These are phyloP conservation scores for Temnothorax curvispinosus DNA, from an alignment of 1,140 invertebrate genomes.

Conservation along the genomic window DNA sequence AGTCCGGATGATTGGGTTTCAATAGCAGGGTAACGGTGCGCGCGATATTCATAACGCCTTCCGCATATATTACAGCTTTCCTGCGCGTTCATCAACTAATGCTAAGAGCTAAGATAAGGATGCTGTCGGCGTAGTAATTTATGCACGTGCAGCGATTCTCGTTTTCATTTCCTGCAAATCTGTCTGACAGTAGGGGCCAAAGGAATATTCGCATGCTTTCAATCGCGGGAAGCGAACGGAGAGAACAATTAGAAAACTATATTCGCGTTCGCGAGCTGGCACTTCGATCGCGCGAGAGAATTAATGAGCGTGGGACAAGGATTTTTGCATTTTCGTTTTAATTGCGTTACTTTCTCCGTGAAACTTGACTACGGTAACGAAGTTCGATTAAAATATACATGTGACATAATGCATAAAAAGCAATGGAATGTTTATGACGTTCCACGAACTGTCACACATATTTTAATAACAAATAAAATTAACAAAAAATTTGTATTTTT, in stretches of 20 bases:
- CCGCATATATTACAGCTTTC: conserved; percentile 31
- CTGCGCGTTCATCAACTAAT: conserved; percentile 25
- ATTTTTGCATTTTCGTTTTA: not conserved
- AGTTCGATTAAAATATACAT: not conserved
- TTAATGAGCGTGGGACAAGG: conserved; percentile 34
- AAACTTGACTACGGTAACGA: not conserved
- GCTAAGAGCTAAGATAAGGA: not conserved
- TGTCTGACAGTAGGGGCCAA: not conserved
- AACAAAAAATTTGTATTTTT: not conserved
- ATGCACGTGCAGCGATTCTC: conserved; percentile 40
- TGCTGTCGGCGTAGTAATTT: conserved; percentile 37
- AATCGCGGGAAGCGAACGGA: conserved; percentile 1
- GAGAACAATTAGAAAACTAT: conserved; percentile 32
- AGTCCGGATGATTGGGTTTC: conserved; percentile 15
- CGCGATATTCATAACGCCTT: conserved; percentile 41
- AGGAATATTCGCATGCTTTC: conserved; percentile 35
- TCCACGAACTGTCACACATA: not conserved
- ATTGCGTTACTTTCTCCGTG: not conserved
- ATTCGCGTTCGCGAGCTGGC: not conserved
- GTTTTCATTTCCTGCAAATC: conserved; percentile 43
- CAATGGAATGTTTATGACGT: not conserved
- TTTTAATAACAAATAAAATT: not conserved
- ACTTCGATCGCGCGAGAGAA: conserved; percentile 3
- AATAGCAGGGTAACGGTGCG: conserved; percentile 40
- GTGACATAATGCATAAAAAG: not conserved